phyloP scores from a whole-genome alignment of 2,797 vertebrate genomes.

The Anisognathus igniventris region DNA sequence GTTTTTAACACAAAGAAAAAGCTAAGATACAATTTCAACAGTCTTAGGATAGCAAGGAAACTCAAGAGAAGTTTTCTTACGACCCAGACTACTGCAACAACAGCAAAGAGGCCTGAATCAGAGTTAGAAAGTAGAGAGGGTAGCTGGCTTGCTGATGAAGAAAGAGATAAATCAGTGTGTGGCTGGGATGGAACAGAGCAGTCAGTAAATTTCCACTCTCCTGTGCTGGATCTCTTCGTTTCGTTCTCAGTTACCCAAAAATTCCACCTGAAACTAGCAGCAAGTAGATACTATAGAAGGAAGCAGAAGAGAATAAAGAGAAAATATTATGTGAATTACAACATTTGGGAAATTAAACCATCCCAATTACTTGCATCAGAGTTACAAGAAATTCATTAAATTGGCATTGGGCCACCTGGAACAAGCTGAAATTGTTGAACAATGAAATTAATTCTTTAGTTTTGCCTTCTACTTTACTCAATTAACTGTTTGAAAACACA shows the following conservation, averaged over 20 bases:
- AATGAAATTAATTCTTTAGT: background rate
- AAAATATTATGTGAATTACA: background rate
- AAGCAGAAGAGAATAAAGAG: background rate
- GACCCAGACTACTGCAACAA: background rate
- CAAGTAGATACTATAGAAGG: background rate
- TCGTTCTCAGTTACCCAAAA: background rate
- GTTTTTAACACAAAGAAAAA: background rate
- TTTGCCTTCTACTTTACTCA: background rate
- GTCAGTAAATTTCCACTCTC: conserved; percentile 13
- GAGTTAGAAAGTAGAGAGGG: background rate
- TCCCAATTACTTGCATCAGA: background rate
- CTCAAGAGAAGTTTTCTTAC: background rate
- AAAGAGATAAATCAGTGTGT: background rate
- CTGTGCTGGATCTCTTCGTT: background rate
- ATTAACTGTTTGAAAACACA: background rate
- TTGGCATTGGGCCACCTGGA: background rate
- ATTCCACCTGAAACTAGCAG: background rate
- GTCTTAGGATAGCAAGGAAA: background rate
- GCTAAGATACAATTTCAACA: background rate
- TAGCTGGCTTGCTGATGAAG: conserved; percentile 29
- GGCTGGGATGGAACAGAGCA: background rate
- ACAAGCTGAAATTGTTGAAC: background rate
- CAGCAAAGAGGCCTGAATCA: background rate
- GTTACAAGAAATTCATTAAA: conserved; percentile 4
- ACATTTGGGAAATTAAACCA: background rate